Percentiles rank a stretch among this genome's conserved stretches.
Evolutionary conservation across 2,888 invertebrate genomes (phyloP).

Genomic region (Pandemis cinnamomeana): DNA sequence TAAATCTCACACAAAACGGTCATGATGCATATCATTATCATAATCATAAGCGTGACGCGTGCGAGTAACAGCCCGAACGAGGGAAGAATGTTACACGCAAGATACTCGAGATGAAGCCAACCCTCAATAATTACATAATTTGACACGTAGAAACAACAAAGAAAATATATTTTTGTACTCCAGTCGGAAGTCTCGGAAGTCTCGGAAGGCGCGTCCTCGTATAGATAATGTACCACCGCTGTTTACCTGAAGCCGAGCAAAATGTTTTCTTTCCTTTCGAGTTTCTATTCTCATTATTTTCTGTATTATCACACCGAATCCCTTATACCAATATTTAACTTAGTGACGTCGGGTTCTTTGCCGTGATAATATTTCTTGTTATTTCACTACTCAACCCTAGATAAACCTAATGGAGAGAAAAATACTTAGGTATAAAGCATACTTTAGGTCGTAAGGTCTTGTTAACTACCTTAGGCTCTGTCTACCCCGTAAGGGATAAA

Average conservation of each 20-base stretch:
- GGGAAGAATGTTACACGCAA: background rate
- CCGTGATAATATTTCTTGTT: constrained; percentile 2
- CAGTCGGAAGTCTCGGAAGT: background rate
- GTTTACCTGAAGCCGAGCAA: constrained; percentile 22
- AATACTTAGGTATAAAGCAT: background rate
- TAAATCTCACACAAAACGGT: constrained; percentile 19
- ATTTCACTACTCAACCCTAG: background rate
- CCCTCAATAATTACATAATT: constrained; percentile 13
- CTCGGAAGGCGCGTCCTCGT: constrained; percentile 1
- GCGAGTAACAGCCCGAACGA: background rate
- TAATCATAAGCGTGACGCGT: background rate
- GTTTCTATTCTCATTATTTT: constrained; percentile 34
- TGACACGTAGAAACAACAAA: constrained; percentile 10
- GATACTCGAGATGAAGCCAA: background rate
- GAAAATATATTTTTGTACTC: constrained; percentile 2
- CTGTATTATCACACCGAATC: constrained; percentile 21
- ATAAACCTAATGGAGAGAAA: background rate
- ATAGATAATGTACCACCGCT: constrained; percentile 1
- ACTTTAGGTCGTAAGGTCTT: too few relatives aligned
- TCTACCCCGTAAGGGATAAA: too few relatives aligned
- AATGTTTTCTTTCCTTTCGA: constrained; percentile 22
- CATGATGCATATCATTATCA: constrained; percentile 10
- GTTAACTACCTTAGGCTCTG: too few relatives aligned
- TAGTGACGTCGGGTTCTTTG: constrained; percentile 18
- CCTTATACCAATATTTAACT: constrained; percentile 31